A percentile compares a stretch with the other conserved stretches of the same genome.
phyloP scores from a whole-genome alignment of 2,888 invertebrate genomes.

The Helleia helle region DNA sequence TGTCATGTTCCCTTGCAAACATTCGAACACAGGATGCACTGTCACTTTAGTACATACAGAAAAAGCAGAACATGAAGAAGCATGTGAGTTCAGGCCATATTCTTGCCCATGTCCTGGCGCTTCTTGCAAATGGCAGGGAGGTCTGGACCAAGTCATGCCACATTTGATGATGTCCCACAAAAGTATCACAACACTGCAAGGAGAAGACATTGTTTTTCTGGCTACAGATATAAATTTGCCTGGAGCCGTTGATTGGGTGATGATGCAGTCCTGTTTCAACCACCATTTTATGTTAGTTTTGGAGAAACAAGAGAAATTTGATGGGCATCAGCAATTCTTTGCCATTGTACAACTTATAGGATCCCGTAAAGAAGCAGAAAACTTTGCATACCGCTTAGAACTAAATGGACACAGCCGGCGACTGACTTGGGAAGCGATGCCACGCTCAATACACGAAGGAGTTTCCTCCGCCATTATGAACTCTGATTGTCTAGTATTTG shows the following conservation, averaged over 20 bases:
- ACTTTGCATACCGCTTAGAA: slow-evolving; percentile 98
- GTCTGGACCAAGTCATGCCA: slow-evolving; percentile 98
- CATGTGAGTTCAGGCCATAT: slow-evolving; percentile 98
- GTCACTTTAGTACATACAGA: slow-evolving; percentile 96
- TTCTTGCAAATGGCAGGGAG: slow-evolving; percentile 99
- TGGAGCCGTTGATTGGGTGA: slow-evolving; percentile 99
- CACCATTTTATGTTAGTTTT: slow-evolving; percentile 99
- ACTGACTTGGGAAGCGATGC: slow-evolving; percentile 99
- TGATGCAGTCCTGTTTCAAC: slow-evolving; percentile 99
- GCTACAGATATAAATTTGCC: slow-evolving; percentile 99
- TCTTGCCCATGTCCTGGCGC: slow-evolving; percentile 99
- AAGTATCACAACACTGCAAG: slow-evolving; percentile 98
- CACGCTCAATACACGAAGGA: slow-evolving; percentile 98
- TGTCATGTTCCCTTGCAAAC: slow-evolving; percentile 99
- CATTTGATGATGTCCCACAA: slow-evolving; percentile 98
- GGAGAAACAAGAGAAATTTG: slow-evolving; percentile 98
- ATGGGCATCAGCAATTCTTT: slow-evolving; percentile 96
- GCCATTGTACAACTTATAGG: slow-evolving; percentile 99
- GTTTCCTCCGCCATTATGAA: slow-evolving; percentile 97
- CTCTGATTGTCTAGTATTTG: slow-evolving; percentile 99
- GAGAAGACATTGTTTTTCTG: slow-evolving; percentile 99
- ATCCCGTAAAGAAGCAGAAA: slow-evolving; percentile 98
- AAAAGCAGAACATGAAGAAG: slow-evolving; percentile 98
- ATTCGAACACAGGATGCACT: slow-evolving; percentile 95
- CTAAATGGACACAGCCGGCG: slow-evolving; percentile 95